These are phyloP conservation scores for Cochlearius cochlearius DNA, from an alignment of 2,113 vertebrate genomes.

Conservation along the genomic window DNA sequence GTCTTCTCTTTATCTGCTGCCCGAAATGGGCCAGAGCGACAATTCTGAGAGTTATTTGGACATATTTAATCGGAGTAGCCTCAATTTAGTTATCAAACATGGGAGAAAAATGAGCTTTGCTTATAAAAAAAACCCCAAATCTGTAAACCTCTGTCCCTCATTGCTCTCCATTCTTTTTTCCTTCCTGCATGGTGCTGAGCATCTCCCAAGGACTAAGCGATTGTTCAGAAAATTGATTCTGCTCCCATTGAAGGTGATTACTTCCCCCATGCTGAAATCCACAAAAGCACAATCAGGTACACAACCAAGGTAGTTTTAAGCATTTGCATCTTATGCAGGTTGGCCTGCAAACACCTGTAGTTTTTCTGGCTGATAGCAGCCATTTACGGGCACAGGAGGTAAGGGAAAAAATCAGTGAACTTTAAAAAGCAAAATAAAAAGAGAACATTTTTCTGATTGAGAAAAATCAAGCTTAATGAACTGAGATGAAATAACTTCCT, in stretches of 20 bases:
- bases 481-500: constrained; percentile 2
- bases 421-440: not conserved
- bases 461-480: constrained; percentile 49
- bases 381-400: not conserved
- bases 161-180: not conserved
- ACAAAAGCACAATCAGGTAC: constrained; percentile 59
- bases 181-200: not conserved
- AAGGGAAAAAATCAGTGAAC: constrained; percentile 23
- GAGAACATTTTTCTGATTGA: not conserved
- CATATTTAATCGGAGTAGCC: not conserved
- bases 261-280: constrained; percentile 50
- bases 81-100: not conserved
- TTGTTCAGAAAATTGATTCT: constrained; percentile 36
- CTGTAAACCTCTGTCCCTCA: not conserved
- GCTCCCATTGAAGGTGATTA: constrained; percentile 30
- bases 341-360: constrained; percentile 41
- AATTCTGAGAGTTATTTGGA: not conserved
- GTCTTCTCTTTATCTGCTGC: too few relatives aligned
- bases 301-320: not conserved
- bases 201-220: not conserved
- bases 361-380: constrained; percentile 29
- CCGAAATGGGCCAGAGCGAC: not conserved
- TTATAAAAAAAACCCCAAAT: not conserved
- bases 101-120: not conserved
- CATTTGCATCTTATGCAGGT: constrained; percentile 49